Conservation (phyloP, 1,140 invertebrate species). For the Scaptomyza montana region DNA sequence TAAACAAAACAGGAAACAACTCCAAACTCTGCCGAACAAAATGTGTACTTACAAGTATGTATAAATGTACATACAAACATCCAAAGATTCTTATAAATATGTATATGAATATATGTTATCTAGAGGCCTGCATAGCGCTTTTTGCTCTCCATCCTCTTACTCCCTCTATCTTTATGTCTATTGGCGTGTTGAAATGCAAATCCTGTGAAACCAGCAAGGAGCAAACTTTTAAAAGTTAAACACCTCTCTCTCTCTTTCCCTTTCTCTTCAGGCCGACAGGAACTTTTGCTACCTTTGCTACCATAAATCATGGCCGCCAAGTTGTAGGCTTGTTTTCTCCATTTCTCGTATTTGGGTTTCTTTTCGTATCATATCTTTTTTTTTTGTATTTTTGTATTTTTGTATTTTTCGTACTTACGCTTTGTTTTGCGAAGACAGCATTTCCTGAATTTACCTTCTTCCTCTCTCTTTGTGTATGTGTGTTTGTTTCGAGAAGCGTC, state of each 20-base stretch:
- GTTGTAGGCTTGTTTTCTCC: conserved; percentile 65
- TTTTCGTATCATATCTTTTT: conserved; percentile 35
- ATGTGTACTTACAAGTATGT: conserved; percentile 25
- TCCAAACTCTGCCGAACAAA: conserved; percentile 35
- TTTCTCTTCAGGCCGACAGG: background rate
- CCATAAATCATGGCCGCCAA: conserved; percentile 76
- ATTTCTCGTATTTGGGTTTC: conserved; percentile 37
- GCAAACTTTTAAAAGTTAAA: conserved; percentile 75
- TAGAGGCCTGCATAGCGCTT: conserved; percentile 30
- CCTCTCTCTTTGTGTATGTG: conserved; percentile 24
- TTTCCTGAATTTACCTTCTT: conserved; percentile 80
- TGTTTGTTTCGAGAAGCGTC: conserved; percentile 78
- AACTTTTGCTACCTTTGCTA: conserved; percentile 71
- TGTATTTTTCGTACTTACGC: conserved; percentile 33
- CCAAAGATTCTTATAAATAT: conserved; percentile 5
- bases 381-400: conserved; percentile 29
- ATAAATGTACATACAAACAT: background rate
- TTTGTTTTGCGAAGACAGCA: conserved; percentile 79
- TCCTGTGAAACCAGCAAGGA: conserved; percentile 67
- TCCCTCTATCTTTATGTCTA: conserved; percentile 4
- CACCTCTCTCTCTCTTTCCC: conserved; percentile 22
- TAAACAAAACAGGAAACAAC: conserved; percentile 53
- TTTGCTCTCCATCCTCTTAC: background rate
- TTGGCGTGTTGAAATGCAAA: conserved; percentile 73
- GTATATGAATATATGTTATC: conserved; percentile 36